Evolutionary conservation across 1,140 invertebrate species (phyloP).

Genomic region (Phymorhynchus buccinoides): DNA sequence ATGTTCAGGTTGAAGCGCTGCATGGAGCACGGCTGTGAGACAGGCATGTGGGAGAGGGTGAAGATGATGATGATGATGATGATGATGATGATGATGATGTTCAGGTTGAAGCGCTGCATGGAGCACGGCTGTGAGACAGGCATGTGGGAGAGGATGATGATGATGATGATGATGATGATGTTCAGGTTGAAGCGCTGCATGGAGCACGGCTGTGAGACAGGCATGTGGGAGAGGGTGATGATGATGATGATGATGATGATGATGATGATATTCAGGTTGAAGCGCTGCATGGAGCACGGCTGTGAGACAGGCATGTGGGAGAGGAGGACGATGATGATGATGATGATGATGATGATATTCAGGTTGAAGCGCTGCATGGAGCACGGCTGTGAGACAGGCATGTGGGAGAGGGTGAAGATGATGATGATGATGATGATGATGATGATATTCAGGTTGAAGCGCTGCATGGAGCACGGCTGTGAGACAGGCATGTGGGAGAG

Average conservation of each 20-base stretch:
- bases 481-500: slow-evolving; percentile 60
- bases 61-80: no score
- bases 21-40: slow-evolving; percentile 55
- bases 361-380: slow-evolving; percentile 54
- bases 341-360: not conserved
- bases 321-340: no score
- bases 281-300: slow-evolving; percentile 55
- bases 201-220: slow-evolving; percentile 56
- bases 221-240: slow-evolving; percentile 58
- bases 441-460: slow-evolving; percentile 42
- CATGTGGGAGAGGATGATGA: slow-evolving; percentile 57
- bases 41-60: slow-evolving; percentile 58
- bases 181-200: slow-evolving; percentile 50
- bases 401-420: slow-evolving; percentile 59
- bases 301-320: slow-evolving; percentile 60
- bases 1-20: slow-evolving; percentile 47
- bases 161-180: not conserved
- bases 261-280: slow-evolving; percentile 36
- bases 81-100: not conserved
- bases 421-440: no score
- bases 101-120: slow-evolving; percentile 50
- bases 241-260: no score
- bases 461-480: slow-evolving; percentile 54
- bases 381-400: slow-evolving; percentile 55
- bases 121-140: slow-evolving; percentile 58